These are phyloP conservation scores for Empis stercorea DNA, from an alignment of 2,888 invertebrate genomes.

Conservation along the genomic window DNA sequence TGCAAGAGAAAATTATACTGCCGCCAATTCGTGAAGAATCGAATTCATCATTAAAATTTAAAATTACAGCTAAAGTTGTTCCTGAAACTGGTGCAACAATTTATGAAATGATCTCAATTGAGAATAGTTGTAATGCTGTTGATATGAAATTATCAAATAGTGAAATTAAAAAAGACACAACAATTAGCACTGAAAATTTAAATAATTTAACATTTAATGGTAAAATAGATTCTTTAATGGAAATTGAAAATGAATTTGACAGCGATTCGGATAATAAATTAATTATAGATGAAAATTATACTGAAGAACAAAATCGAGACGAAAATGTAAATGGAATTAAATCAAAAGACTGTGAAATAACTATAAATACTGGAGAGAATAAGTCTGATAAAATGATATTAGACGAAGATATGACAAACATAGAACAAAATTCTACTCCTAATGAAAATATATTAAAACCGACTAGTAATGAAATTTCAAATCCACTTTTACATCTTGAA, in stretches of 20 bases:
- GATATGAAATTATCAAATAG: constrained; percentile 23
- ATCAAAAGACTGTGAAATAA: too few relatives aligned
- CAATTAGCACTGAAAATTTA: neutral
- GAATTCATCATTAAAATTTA: neutral
- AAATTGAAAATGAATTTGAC: too few relatives aligned
- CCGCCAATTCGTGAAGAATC: neutral
- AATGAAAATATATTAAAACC: too few relatives aligned
- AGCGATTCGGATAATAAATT: constrained; percentile 5
- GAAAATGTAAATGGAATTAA: too few relatives aligned
- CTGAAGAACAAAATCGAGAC: too few relatives aligned
- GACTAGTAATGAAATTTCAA: too few relatives aligned
- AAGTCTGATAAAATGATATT: too few relatives aligned
- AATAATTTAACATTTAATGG: constrained; percentile 29
- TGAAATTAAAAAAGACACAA: neutral
- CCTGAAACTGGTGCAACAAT: constrained; percentile 4
- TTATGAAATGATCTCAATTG: constrained; percentile 25
- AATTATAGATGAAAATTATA: neutral
- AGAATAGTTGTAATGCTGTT: constrained; percentile 34
- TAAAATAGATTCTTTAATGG: constrained; percentile 23
- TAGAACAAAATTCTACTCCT: too few relatives aligned
- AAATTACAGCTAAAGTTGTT: neutral
- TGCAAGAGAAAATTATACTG: too few relatives aligned
- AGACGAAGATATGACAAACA: too few relatives aligned
- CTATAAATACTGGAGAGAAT: constrained; percentile 6
- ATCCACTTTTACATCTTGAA: too few relatives aligned